Conservation (phyloP, 1,140 invertebrate genomes). For the Rhynchophorus ferrugineus region DNA sequence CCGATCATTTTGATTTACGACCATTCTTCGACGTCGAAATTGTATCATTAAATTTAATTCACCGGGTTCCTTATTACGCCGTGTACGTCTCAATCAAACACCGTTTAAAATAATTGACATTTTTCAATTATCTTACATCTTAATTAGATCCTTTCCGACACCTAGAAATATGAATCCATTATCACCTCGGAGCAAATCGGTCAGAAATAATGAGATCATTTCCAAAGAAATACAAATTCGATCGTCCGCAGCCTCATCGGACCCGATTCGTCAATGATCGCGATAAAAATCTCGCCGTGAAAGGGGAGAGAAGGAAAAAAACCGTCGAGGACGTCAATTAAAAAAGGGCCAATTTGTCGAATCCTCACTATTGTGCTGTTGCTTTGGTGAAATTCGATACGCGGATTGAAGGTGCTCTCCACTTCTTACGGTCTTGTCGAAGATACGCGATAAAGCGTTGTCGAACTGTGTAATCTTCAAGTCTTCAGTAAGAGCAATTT, state of each 20-base stretch:
- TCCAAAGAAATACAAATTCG: background rate
- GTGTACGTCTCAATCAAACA: too few relatives aligned
- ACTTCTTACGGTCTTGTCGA: background rate
- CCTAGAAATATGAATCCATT: background rate
- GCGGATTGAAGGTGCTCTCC: background rate
- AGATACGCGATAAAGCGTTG: background rate
- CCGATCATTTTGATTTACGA: too few relatives aligned
- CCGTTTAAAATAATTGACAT: too few relatives aligned
- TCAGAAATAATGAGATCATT: background rate
- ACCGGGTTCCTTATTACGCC: too few relatives aligned
- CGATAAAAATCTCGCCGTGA: background rate
- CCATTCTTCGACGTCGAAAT: too few relatives aligned
- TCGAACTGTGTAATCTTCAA: background rate
- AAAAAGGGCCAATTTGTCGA: background rate
- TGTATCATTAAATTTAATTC: too few relatives aligned
- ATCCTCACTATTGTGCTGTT: background rate
- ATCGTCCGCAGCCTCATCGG: background rate
- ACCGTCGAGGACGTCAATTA: background rate
- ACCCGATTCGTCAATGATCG: background rate
- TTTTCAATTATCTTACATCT: background rate
- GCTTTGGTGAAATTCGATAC: background rate
- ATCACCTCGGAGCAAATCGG: background rate
- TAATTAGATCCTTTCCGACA: background rate
- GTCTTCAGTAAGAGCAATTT: background rate
- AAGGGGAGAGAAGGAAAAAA: background rate